Percentiles rank a stretch among this genome's conserved stretches.
These are phyloP conservation scores for Notodonta dromedarius DNA, from an alignment of 2,888 invertebrate species.

Conservation along the genomic window DNA sequence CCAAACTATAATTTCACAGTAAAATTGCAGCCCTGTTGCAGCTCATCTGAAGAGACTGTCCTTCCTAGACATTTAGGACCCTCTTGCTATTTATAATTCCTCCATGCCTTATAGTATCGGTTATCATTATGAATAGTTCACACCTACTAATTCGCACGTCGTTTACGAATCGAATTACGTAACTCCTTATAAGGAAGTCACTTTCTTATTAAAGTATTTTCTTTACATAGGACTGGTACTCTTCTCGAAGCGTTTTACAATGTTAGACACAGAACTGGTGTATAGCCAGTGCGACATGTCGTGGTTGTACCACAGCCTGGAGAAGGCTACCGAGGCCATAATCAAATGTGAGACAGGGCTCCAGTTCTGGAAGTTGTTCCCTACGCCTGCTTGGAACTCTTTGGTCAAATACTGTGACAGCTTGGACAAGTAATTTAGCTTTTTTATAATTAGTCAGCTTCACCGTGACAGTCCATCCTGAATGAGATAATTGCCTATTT, in stretches of 20 bases:
- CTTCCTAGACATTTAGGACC: too few relatives aligned
- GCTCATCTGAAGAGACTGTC: too few relatives aligned
- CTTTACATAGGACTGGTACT: slow-evolving; percentile 66
- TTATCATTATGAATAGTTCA: too few relatives aligned
- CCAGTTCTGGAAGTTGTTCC: slow-evolving; percentile 86
- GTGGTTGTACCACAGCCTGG: slow-evolving; percentile 83
- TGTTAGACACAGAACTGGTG: slow-evolving; percentile 77
- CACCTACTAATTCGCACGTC: too few relatives aligned
- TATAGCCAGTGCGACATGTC: slow-evolving; percentile 82
- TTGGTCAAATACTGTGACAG: slow-evolving; percentile 85
- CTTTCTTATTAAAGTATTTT: not conserved
- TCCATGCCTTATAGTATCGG: too few relatives aligned
- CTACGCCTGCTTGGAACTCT: slow-evolving; percentile 84
- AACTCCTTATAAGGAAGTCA: too few relatives aligned
- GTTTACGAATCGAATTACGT: too few relatives aligned
- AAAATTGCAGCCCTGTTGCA: too few relatives aligned
- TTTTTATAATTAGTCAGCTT: not conserved
- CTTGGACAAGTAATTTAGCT: slow-evolving; percentile 81
- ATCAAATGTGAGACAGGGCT: slow-evolving; percentile 86
- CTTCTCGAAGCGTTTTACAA: slow-evolving; percentile 86
- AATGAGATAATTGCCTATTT: too few relatives aligned
- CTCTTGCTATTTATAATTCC: too few relatives aligned
- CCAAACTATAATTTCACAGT: too few relatives aligned
- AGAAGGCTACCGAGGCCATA: slow-evolving; percentile 84
- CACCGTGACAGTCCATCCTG: too few relatives aligned